Evolutionary conservation across 2,888 invertebrate species (phyloP).

Genomic region (Cyrtodaria siliqua): DNA sequence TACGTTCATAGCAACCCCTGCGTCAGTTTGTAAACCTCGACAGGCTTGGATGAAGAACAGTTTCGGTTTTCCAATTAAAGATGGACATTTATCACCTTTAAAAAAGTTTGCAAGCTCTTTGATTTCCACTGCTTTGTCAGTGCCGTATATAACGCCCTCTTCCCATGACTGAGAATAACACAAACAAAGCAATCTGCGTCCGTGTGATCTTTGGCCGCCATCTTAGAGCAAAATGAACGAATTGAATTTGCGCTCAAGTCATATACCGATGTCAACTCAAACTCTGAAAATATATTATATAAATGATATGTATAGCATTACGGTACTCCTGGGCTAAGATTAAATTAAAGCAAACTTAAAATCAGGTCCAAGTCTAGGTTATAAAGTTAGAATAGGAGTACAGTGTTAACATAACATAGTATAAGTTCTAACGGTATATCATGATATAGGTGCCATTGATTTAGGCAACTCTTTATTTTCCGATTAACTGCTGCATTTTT

Average conservation of each 20-base stretch:
- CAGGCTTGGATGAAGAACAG: slow-evolving; percentile 71
- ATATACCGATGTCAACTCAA: slow-evolving; percentile 20
- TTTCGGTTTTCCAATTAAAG: slow-evolving; percentile 66
- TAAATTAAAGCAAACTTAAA: too few species aligned
- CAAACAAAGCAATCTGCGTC: slow-evolving; percentile 63
- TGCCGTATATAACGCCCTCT: slow-evolving; percentile 59
- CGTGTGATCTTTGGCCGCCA: slow-evolving; percentile 47
- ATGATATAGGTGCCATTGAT: too few species aligned
- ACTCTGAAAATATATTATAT: too few species aligned
- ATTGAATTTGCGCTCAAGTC: slow-evolving; percentile 33
- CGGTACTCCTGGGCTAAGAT: too few species aligned
- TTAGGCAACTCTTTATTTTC: too few species aligned
- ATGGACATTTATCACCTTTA: slow-evolving; percentile 56
- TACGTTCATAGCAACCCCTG: slow-evolving; percentile 47
- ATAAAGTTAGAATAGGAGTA: too few species aligned
- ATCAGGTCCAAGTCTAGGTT: too few species aligned
- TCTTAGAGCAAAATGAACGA: slow-evolving; percentile 24
- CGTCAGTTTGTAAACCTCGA: slow-evolving; percentile 55
- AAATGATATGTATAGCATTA: too few species aligned
- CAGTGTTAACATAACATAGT: too few species aligned
- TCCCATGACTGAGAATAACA: slow-evolving; percentile 67
- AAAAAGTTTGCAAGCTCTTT: slow-evolving; percentile 40
- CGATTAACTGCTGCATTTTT: too few species aligned
- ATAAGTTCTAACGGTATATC: too few species aligned
- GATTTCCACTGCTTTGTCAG: slow-evolving; percentile 50